phyloP scores from a whole-genome alignment of 2,113 vertebrate species.

The Pelodiscus sinensis region DNA sequence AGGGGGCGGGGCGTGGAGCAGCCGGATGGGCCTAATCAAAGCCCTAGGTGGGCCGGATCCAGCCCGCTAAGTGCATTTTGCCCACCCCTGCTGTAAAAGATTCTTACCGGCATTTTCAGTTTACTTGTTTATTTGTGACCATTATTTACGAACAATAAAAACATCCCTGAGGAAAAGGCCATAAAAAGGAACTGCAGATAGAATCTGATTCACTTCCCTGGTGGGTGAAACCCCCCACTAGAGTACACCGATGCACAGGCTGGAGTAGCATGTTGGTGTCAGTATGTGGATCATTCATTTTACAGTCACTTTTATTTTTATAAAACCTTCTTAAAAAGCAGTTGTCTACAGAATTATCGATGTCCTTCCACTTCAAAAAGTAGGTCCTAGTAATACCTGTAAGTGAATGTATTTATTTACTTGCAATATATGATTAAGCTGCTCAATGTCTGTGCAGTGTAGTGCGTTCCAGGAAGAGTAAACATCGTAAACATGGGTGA shows the following conservation, averaged over 20 bases:
- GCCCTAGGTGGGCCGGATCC: too few relatives aligned
- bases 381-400: background rate
- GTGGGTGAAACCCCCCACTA: background rate
- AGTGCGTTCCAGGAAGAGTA: background rate
- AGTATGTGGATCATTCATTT: background rate
- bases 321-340: background rate
- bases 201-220: background rate
- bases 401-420: background rate
- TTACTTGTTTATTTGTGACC: background rate
- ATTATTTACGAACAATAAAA: background rate
- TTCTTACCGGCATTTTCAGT: background rate
- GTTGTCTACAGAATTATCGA: background rate
- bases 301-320: background rate
- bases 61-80: too few relatives aligned
- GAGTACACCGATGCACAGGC: background rate
- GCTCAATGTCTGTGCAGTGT: background rate
- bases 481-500: background rate
- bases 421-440: background rate
- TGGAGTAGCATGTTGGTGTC: background rate
- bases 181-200: background rate
- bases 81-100: too few relatives aligned
- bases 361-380: background rate
- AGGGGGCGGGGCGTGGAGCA: too few relatives aligned
- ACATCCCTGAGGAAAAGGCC: background rate
- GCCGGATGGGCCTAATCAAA: too few relatives aligned